Evolutionary conservation across 2,888 invertebrate genomes (phyloP), one percentile per base, ranked within the genome.

Genomic region (Harmothoe impar): DNA sequence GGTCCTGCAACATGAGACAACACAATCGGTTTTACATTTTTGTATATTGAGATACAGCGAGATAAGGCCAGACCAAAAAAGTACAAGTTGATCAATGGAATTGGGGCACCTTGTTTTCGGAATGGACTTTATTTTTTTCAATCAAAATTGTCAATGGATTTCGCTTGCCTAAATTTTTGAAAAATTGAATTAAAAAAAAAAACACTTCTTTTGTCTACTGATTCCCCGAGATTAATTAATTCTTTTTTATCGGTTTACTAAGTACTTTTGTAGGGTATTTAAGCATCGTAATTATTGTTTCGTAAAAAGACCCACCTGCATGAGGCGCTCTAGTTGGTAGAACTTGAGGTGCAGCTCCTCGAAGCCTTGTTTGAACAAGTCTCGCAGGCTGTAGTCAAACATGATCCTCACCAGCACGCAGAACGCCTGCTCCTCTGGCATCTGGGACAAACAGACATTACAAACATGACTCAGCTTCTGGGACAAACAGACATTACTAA

Each of bases 391-490:
- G 95, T 99, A 99, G 91, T 98, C 98, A 96, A 98, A 99, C 99
- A 99, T 99, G 33, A 99, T 97, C 93, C 98, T 98, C 0, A 99
- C 98, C 90, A 99, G 96, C 25, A 99, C 98, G 95, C 98, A 98
- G 96, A 99, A 99, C 0, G 99, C 99, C 96, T 99, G 99, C 96
- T 99, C 99, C 96, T 99, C 99, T 0, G 99, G 99, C 99, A 99
- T 99, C 99, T 99, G 95, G 92, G 7, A 62, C 3, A 62, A 15
- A 62, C 10, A 96, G 95, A 35, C 72, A 81, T n/a, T n/a, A n/a
- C n/a, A n/a, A n/a, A n/a, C n/a, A n/a, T n/a, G n/a, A n/a, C n/a
- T n/a, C n/a, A 15, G 99, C 99, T 99, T 99, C 99, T 99, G 95
- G 92, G 7, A 62, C 3, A 62, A 15, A 62, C 10, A 96, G 95